A percentile compares a stretch with the other conserved stretches of the same genome.
Conservation (phyloP, 2,113 vertebrate genomes). For the Macrotis lagotis region DNA sequence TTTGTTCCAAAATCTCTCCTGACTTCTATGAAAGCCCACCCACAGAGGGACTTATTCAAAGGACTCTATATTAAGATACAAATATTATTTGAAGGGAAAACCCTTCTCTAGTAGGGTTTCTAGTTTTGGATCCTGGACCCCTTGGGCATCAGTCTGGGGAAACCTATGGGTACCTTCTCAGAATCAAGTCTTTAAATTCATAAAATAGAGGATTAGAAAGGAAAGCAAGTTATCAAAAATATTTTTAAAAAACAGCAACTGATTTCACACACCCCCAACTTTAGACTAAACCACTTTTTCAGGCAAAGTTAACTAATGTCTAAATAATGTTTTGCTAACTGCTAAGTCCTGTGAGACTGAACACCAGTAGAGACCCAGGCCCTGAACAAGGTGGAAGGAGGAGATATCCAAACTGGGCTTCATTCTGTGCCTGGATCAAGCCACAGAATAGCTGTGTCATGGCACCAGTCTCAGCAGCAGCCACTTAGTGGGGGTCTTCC, state of each 20-base stretch:
- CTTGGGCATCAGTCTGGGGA: neutral
- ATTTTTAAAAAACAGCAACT: neutral
- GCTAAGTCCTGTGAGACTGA: neutral
- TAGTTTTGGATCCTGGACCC: neutral
- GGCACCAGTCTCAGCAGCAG: neutral
- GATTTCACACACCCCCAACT: neutral
- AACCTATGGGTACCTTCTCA: neutral
- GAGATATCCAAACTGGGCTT: neutral
- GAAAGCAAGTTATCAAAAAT: neutral
- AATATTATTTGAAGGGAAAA: neutral
- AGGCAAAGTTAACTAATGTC: neutral
- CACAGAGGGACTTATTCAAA: neutral
- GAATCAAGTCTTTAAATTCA: neutral
- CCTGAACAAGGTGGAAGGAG: neutral
- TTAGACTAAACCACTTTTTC: neutral
- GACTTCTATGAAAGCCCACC: neutral
- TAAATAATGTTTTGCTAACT: neutral
- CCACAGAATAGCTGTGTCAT: neutral
- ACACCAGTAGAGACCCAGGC: neutral
- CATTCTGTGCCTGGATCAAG: neutral
- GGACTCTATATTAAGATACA: neutral
- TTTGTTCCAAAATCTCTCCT: neutral
- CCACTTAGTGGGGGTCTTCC: neutral
- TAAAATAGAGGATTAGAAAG: neutral
- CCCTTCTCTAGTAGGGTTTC: neutral